Percentiles rank a stretch among this genome's conserved stretches.
These are phyloP conservation scores for Heteronetta atricapilla DNA, from an alignment of 2,113 vertebrate genomes.

Conservation along the genomic window DNA sequence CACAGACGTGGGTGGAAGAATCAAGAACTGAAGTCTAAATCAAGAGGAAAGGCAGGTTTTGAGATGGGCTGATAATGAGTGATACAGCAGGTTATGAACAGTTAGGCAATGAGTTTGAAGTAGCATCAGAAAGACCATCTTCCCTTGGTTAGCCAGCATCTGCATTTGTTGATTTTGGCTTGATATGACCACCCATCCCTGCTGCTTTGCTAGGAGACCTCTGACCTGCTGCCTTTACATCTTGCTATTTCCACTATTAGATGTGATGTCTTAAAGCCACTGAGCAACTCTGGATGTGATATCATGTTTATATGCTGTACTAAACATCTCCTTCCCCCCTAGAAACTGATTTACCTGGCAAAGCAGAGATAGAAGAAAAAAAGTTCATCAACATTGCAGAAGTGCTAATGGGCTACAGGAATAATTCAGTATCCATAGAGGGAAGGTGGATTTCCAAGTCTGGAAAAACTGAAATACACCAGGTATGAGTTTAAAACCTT, in stretches of 20 bases:
- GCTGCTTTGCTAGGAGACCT: background rate
- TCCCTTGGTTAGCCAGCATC: accelerated
- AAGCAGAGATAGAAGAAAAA: background rate
- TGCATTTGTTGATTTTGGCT: background rate
- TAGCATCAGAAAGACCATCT: background rate
- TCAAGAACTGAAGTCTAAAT: slow-evolving; percentile 45
- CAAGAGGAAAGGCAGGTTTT: slow-evolving; percentile 28
- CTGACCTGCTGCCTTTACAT: background rate
- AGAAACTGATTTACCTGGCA: background rate
- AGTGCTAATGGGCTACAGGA: background rate
- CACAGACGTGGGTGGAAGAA: slow-evolving; percentile 22
- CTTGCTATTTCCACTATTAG: background rate
- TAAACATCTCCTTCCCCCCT: background rate
- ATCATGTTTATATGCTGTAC: background rate
- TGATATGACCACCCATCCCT: background rate
- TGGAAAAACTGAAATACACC: background rate
- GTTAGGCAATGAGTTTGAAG: background rate
- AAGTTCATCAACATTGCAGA: background rate
- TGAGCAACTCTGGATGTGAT: background rate
- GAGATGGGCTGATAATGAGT: background rate
- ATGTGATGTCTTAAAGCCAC: background rate
- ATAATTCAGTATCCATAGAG: background rate
- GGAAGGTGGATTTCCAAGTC: background rate
- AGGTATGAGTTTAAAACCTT: background rate
- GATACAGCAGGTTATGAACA: slow-evolving; percentile 11